These are phyloP conservation scores for Volucella inanis DNA, from an alignment of 2,888 invertebrate species.

Conservation along the genomic window DNA sequence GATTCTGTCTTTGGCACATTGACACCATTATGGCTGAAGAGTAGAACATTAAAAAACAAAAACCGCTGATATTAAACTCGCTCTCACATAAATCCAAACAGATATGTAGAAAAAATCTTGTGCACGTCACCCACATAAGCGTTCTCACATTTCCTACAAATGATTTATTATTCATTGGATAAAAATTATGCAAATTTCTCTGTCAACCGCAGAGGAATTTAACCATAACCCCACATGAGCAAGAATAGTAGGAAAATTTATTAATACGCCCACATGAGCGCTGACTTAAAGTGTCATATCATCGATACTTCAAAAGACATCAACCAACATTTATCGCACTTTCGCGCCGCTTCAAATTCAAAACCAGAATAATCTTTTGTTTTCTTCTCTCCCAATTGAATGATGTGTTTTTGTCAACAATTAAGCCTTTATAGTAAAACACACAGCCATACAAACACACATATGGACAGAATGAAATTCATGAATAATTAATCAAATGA, in stretches of 20 bases:
- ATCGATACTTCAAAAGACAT: slow-evolving; percentile 58
- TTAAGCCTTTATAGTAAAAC: slow-evolving; percentile 40
- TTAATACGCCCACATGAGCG: slow-evolving; percentile 27
- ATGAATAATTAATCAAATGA: slow-evolving; percentile 61
- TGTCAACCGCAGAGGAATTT: slow-evolving; percentile 25
- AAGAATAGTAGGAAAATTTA: slow-evolving; percentile 8
- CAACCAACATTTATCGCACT: slow-evolving; percentile 43
- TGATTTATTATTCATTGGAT: slow-evolving; percentile 9
- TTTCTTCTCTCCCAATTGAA: slow-evolving; percentile 15
- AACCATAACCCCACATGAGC: slow-evolving; percentile 1
- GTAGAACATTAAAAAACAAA: too few species aligned
- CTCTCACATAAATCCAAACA: background rate
- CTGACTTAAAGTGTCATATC: slow-evolving; percentile 49
- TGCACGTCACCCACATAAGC: slow-evolving; percentile 40
- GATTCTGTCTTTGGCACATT: too few species aligned
- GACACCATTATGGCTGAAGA: too few species aligned
- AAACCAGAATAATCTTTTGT: slow-evolving; percentile 18
- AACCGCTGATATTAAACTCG: too few species aligned
- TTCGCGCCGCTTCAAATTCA: slow-evolving; percentile 11
- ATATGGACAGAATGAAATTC: background rate
- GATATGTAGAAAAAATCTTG: background rate
- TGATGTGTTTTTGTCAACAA: slow-evolving; percentile 18
- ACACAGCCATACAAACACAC: background rate
- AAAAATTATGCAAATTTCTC: slow-evolving; percentile 43
- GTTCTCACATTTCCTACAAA: slow-evolving; percentile 3